Base-by-base conservation (phyloP, 2,888 invertebrate species). In the Morpho helenor region DNA sequence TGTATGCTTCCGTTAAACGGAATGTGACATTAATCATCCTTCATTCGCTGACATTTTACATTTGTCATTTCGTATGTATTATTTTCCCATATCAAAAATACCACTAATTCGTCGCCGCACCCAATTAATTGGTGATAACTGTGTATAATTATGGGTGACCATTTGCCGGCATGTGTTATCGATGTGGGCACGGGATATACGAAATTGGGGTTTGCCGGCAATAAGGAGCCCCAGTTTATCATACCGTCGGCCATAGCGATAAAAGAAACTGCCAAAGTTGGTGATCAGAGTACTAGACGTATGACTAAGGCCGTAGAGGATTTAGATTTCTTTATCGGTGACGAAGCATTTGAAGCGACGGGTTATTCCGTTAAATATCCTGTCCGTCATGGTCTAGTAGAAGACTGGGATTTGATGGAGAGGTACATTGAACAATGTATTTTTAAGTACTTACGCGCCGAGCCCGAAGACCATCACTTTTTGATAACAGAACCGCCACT, bases 351-450 rank as follows among this genome's bases (percentile, higher is more conserved):
- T 69, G 98, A 98, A 79, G 97, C 98, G 31, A 97, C 98, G 51
- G 98, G 98, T 49, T 99, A 99, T 90, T 94, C 99, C 1, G 96
- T 99, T 50, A 99, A 99, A 96, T 99, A 99, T 91, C 99, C 99
- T 8, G 99, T 99, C 44, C 94, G 99, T 62, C 99, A 99, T 92
- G 99, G 99, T 53, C 93, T 99, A 60, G 99, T 99, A 2, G 99
- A 99, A 87, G 99, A 99, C 81, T 99, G 99, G 99, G 99, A 99
- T 87, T 91, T 99, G 61, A 99, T 99, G 99, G 99, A 99, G 84
- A 93, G 98, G 55, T 99, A 99, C 81, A 93, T 99, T 82, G 99
- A 99, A 84, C 99, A 99, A 85, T 98, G 98, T 79, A 98, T 99
- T 75, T 99, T 99, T 82, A 99, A 99, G 88, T 99, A 99, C 87